Evolutionary conservation across 2,888 invertebrate genomes (phyloP), one percentile per base, ranked within the genome.

Genomic region (Mesochorus sp.): DNA sequence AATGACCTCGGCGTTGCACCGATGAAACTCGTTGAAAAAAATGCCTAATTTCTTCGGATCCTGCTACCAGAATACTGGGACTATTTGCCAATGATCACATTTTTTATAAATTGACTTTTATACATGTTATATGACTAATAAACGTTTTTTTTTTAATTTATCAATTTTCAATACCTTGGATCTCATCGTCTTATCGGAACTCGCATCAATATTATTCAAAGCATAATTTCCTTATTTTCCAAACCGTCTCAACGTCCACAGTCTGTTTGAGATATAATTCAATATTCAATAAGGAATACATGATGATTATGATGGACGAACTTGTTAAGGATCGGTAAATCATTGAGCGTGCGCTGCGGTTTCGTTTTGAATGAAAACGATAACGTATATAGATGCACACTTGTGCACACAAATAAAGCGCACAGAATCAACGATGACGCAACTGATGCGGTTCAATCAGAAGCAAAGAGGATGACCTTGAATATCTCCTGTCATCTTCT

Each of bases 1-100:
- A 87, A 93, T 59, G 91, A 90, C 68, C 91, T 95, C 0, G 92
- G 93, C 3, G 93, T 95, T 0, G 88, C 90, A 28, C 92, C 92
- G 0, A 86, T 91, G 86, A 87, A 86, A 77, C 74, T 87, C 2
- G 21, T 84, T 19, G 21, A 78, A 8, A 82, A 81, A 31, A 12
- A 6, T 2, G 2, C 37, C 2, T 34, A 10, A 4, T 3, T 5
- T 0, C 1, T 21, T 8, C 21, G 47, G 6, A n/a, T n/a, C n/a
- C n/a, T n/a, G n/a, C n/a, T n/a, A n/a, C n/a, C n/a, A n/a, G n/a
- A n/a, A n/a, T n/a, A n/a, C n/a, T n/a, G n/a, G n/a, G n/a, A n/a
- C n/a, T n/a, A n/a, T n/a, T n/a, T n/a, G n/a, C n/a, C n/a, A n/a
- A n/a, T n/a, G n/a, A n/a, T n/a, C n/a, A n/a, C n/a, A n/a, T n/a